Evolutionary conservation across 2,113 vertebrate species (phyloP), one percentile per base, ranked within the genome.

Genomic region (Salvelinus sp.): DNA sequence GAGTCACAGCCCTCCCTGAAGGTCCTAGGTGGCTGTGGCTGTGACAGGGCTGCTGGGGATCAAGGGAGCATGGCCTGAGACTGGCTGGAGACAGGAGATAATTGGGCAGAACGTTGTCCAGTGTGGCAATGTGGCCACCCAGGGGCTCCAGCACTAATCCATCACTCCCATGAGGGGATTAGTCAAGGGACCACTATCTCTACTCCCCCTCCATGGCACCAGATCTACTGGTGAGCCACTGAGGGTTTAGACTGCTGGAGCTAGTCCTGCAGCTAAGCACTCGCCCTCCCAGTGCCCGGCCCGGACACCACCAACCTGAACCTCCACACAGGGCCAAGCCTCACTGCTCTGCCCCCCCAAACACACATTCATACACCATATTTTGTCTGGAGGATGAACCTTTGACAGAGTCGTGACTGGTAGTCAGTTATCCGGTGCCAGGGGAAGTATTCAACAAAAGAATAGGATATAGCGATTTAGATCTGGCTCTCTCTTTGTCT

Each of bases 71-170:
- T 69, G 66, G 64, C 28, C 58, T 74, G 65, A 77, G 80, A 71
- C 44, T 25, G 76, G 30, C 79, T 74, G 73, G 77, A 83, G 76
- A 77, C 75, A 54, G 82, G 69, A 77, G 80, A 86, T 85, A 86
- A 86, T 83, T 86, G 84, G 77, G 74, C 74, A 66, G 76, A 81
- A 78, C 73, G 64, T 65, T 70, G 82, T 44, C 64, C 73, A 60
- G 69, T 70, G 57, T 77, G 80, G 78, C 80, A 82, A 77, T 62
- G 72, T 71, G 78, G 74, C 78, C 20, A 44, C 82, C 78, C 38
- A 73, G 70, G 70, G 68, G 54, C 72, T 58, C 63, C n/a, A 30
- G 65, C 44, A n/a, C 76, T 84, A 84, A 80, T 79, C 79, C 63
- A 27, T 64, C 76, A 22, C 62, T 79, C 76, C 70, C 58, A 25